phyloP scores from a whole-genome alignment of 2,888 invertebrate species.

The Amaurobius ferox region DNA sequence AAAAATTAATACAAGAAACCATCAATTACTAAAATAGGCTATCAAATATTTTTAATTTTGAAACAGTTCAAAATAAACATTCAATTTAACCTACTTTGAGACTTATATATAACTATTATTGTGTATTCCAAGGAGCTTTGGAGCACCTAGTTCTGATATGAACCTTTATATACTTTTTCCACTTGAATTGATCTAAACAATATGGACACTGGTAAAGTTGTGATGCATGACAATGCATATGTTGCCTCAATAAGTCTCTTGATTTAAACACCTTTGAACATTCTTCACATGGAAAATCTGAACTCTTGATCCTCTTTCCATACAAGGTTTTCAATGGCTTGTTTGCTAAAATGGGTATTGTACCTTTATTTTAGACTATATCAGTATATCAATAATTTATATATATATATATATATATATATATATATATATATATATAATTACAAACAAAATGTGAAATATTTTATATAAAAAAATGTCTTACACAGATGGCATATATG shows the following conservation, averaged over 20 bases:
- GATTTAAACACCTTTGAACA: slow-evolving; percentile 39
- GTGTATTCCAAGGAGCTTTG: not conserved
- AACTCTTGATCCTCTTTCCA: not conserved
- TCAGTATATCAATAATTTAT: no score
- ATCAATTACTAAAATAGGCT: no score
- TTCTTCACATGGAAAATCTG: slow-evolving; percentile 16
- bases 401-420: no score
- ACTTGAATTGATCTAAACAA: slow-evolving; percentile 55
- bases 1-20: no score
- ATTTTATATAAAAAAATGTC: no score
- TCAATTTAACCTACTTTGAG: not conserved
- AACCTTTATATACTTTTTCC: slow-evolving; percentile 52
- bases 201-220: slow-evolving; percentile 45
- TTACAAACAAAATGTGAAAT: no score
- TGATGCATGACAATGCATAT: slow-evolving; percentile 25
- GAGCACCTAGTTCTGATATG: slow-evolving; percentile 51
- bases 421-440: no score
- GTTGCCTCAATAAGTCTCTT: slow-evolving; percentile 35
- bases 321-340: not conserved
- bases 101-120: not conserved
- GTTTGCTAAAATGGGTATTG: not conserved
- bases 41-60: no score
- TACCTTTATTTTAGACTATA: no score
- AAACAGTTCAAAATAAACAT: no score
- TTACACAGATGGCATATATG: no score